phyloP scores from a whole-genome alignment of 2,113 vertebrate species.

The Oenanthe melanoleuca region DNA sequence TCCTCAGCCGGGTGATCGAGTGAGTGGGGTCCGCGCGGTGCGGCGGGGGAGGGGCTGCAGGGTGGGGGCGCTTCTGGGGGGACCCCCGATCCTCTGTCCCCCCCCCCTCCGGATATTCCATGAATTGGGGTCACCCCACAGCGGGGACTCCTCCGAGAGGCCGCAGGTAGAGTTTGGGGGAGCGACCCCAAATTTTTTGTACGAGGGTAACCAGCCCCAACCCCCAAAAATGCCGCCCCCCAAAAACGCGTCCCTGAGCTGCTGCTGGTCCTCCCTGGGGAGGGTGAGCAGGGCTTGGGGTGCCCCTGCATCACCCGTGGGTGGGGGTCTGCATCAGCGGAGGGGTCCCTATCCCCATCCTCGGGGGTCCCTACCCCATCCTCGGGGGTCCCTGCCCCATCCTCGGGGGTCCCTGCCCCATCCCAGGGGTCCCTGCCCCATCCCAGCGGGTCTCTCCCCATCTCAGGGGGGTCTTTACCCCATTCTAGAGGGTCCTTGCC shows the following conservation, averaged over 20 bases:
- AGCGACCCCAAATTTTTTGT: too few species aligned
- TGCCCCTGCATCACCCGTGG: background rate
- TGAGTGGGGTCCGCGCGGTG: too few species aligned
- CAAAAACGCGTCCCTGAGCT: background rate
- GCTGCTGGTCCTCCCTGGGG: background rate
- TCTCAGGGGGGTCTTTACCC: too few species aligned
- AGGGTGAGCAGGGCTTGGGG: background rate
- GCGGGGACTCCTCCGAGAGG: background rate
- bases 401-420: background rate
- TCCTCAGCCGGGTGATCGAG: too few species aligned
- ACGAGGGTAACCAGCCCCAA: too few species aligned
- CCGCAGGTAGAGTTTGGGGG: background rate
- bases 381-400: too few species aligned
- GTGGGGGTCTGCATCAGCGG: background rate
- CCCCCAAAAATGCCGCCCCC: fast-evolving
- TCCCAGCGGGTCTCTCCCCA: too few species aligned
- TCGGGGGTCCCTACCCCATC: background rate
- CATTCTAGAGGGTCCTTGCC: too few species aligned
- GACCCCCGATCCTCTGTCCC: background rate
- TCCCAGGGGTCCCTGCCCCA: background rate
- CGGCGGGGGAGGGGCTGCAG: too few species aligned
- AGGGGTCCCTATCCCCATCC: background rate
- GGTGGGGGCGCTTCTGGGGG: too few species aligned
- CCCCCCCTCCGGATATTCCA: too few species aligned
- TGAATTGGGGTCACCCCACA: background rate